Evolutionary conservation across 2,888 invertebrate genomes (phyloP).

Genomic region (Anticlea derivata): DNA sequence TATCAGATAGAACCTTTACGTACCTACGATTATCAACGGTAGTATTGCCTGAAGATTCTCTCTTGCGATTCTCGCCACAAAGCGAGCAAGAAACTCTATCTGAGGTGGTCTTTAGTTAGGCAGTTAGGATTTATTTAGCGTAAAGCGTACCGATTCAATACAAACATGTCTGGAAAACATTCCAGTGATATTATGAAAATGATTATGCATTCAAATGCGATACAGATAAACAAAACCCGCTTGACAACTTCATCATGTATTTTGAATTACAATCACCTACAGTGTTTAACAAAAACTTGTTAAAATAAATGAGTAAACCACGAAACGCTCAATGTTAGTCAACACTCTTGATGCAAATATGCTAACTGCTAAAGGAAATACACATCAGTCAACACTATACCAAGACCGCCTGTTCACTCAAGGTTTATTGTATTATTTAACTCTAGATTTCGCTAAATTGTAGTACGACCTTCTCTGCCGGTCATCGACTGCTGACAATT

Average conservation of each 20-base stretch:
- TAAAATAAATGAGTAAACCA: background rate
- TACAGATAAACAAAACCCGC: background rate
- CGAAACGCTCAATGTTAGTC: background rate
- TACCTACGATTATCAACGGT: too few species aligned
- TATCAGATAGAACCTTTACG: too few species aligned
- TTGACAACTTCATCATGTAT: background rate
- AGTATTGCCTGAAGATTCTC: too few species aligned
- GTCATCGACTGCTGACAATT: slow-evolving; percentile 31
- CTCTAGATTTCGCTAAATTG: slow-evolving; percentile 17
- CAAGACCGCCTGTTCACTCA: too few species aligned
- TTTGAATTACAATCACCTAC: background rate
- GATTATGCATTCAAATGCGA: background rate
- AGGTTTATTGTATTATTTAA: too few species aligned
- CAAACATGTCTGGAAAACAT: too few species aligned
- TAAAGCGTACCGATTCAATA: too few species aligned
- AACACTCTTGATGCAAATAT: background rate
- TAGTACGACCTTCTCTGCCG: slow-evolving; percentile 9
- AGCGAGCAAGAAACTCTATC: too few species aligned
- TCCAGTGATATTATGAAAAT: too few species aligned
- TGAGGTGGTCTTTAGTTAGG: too few species aligned
- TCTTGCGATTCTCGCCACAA: too few species aligned
- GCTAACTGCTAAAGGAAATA: slow-evolving; percentile 13
- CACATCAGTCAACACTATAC: slow-evolving; percentile 4
- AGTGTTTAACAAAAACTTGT: background rate
- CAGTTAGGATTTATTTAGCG: too few species aligned